Evolutionary conservation across 2,797 vertebrate species (phyloP).

Genomic region (Ptychobarbus kaznakovi): DNA sequence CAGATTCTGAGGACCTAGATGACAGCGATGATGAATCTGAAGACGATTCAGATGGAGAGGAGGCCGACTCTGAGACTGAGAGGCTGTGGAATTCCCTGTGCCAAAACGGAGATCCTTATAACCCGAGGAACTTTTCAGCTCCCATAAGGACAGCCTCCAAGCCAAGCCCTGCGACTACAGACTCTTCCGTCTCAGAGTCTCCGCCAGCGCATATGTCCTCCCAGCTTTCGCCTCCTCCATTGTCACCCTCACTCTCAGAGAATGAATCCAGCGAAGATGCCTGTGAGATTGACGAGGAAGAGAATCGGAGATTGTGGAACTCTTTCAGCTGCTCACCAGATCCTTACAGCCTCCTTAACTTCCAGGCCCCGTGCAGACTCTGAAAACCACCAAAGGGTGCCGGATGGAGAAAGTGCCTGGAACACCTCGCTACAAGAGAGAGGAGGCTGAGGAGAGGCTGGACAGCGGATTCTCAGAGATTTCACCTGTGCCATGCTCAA

Average conservation of each 20-base stretch:
- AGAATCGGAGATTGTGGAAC: slow-evolving; percentile 85
- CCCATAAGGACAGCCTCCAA: slow-evolving; percentile 73
- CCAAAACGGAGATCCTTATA: slow-evolving; percentile 84
- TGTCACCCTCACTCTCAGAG: slow-evolving; percentile 61
- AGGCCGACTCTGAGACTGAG: slow-evolving; percentile 71
- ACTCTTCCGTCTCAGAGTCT: slow-evolving; percentile 66
- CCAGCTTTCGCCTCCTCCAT: slow-evolving; percentile 43
- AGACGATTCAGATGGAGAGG: slow-evolving; percentile 54
- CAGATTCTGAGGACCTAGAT: slow-evolving; percentile 59
- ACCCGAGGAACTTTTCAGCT: slow-evolving; percentile 89
- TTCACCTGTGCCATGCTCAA: background rate
- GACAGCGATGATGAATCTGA: slow-evolving; percentile 62
- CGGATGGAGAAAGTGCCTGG: slow-evolving; percentile 33
- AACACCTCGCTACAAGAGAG: slow-evolving; percentile 60
- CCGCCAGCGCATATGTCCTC: slow-evolving; percentile 47
- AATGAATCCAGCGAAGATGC: slow-evolving; percentile 72
- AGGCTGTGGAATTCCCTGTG: slow-evolving; percentile 85
- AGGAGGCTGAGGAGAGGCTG: slow-evolving; percentile 73
- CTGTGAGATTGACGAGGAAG: slow-evolving; percentile 83
- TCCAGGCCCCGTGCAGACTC: slow-evolving; percentile 82
- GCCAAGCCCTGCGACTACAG: background rate
- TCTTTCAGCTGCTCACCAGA: slow-evolving; percentile 86
- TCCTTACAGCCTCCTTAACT: slow-evolving; percentile 90
- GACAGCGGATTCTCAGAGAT: slow-evolving; percentile 79
- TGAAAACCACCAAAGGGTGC: background rate